These are phyloP conservation scores for Hydrozoanthus gracilis DNA, from an alignment of 92 coral and sea anemone species.

Conservation along the genomic window DNA sequence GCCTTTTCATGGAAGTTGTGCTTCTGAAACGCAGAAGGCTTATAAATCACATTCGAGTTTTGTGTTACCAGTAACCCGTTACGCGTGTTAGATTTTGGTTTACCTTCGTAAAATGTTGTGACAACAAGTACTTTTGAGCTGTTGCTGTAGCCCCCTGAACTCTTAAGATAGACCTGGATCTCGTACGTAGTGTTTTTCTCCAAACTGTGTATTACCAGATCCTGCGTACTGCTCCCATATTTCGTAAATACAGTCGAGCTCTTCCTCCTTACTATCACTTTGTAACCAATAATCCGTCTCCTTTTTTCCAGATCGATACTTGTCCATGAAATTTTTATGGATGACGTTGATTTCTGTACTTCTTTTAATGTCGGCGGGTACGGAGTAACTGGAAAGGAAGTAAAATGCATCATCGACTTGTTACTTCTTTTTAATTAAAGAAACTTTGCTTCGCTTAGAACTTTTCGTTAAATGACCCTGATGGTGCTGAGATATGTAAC, in stretches of 20 bases:
- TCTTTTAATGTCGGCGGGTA: neutral
- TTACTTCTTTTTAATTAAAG: no score
- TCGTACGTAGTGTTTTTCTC: neutral
- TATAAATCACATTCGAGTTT: no score
- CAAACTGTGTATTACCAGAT: neutral
- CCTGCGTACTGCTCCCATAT: neutral
- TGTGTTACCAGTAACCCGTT: no score
- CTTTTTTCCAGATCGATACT: neutral
- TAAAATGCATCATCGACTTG: neutral
- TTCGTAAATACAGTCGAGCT: neutral
- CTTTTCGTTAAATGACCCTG: neutral
- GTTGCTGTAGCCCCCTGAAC: neutral
- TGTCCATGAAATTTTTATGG: constrained; percentile 8
- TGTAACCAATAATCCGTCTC: neutral
- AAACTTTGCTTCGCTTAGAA: neutral
- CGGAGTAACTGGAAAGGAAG: neutral
- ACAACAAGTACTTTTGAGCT: neutral
- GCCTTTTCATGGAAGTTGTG: no score
- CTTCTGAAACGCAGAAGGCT: no score
- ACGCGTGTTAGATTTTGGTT: neutral
- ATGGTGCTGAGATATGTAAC: no score
- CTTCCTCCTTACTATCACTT: neutral
- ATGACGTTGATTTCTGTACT: neutral
- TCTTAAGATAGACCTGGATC: neutral
- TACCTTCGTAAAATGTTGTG: constrained; percentile 1